Percentiles rank a stretch among this genome's conserved stretches.
These are phyloP conservation scores for Acanthurus leucopareius DNA, from an alignment of 2,797 vertebrate genomes.

Conservation along the genomic window DNA sequence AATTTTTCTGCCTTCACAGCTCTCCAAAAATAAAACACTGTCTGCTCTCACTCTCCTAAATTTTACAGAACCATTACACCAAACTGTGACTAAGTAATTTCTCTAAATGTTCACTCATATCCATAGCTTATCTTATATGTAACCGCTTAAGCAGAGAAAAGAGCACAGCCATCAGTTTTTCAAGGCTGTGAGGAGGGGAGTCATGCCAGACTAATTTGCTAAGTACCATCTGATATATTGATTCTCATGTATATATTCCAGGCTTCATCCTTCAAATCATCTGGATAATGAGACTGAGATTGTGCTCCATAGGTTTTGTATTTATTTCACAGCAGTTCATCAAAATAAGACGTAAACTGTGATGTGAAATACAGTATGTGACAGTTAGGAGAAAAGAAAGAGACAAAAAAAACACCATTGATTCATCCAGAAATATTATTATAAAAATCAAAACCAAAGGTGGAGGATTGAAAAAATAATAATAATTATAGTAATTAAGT, in stretches of 20 bases:
- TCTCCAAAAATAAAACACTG: constrained; percentile 1
- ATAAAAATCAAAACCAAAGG: not conserved
- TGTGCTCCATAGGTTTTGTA: constrained; percentile 13
- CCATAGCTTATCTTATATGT: constrained; percentile 18
- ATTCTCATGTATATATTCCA: constrained; percentile 34
- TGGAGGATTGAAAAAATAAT: not conserved
- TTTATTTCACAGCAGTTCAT: constrained; percentile 12
- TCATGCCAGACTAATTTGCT: constrained; percentile 62
- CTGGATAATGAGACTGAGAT: constrained; percentile 40
- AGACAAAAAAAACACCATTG: not conserved
- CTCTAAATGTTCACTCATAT: constrained; percentile 50
- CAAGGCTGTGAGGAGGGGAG: constrained; percentile 13
- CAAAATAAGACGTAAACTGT: not conserved
- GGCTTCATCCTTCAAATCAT: constrained; percentile 38
- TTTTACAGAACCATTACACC: constrained; percentile 29
- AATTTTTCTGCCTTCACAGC: constrained; percentile 3
- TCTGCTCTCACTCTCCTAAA: constrained; percentile 14
- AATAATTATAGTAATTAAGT: too few species aligned
- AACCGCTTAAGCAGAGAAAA: constrained; percentile 23
- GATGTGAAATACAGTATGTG: not conserved
- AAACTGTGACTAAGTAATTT: constrained; percentile 55
- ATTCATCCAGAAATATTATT: not conserved
- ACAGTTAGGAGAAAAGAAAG: not conserved
- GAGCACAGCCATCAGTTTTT: constrained; percentile 51
- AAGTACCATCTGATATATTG: constrained; percentile 56